phyloP scores from a whole-genome alignment of 2,888 invertebrate species.

The Plebejus anna region DNA sequence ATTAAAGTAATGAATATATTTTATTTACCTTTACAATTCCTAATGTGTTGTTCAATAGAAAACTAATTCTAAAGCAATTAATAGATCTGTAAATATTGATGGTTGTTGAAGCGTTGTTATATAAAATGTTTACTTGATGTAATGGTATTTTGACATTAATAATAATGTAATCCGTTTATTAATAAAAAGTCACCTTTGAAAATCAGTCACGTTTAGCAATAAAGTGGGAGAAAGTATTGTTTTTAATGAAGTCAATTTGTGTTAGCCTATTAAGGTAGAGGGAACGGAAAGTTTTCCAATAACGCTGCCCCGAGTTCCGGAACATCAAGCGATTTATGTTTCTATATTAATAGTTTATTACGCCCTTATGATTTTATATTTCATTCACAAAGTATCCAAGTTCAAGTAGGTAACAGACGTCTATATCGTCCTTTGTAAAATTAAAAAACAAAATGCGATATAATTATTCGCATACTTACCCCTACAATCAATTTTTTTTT shows the following conservation, averaged over 20 bases:
- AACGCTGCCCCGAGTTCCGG: constrained; percentile 50
- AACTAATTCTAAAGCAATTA: no score
- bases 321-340: constrained; percentile 57
- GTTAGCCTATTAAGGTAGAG: constrained; percentile 59
- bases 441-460: background rate
- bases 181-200: background rate
- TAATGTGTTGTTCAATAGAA: no score
- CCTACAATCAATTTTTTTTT: no score
- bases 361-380: constrained; percentile 33
- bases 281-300: constrained; percentile 61
- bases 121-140: no score
- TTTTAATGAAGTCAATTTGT: constrained; percentile 67
- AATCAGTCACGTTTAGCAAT: background rate
- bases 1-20: background rate
- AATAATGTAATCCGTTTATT: background rate
- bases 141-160: background rate
- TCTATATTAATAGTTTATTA: constrained; percentile 52
- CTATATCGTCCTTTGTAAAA: background rate
- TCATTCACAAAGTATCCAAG: background rate
- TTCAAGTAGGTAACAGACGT: background rate
- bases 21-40: background rate
- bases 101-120: no score
- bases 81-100: no score
- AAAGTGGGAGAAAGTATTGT: constrained; percentile 49
- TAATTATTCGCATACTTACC: no score